Base-by-base conservation (phyloP, 2,113 vertebrate species). In the Onychostruthus taczanowskii region DNA sequence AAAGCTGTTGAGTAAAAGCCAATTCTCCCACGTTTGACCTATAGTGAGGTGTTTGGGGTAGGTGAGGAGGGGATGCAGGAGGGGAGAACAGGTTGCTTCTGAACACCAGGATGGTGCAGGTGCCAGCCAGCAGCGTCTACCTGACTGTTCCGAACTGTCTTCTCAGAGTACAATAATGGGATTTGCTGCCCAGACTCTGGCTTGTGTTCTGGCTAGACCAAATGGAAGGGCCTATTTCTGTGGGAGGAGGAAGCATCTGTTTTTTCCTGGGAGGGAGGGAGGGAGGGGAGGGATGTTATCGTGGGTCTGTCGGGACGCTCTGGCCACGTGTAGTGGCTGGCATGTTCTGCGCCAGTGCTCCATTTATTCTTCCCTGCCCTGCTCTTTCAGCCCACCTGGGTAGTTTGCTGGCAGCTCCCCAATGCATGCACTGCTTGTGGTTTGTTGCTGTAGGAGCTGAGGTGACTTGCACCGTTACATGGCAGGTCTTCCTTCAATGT, bases 371-470 rank as follows among this genome's bases (percentile, higher is more conserved):
- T 35, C 27, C 24, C 31, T 49, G 37, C 2, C 0, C 66, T 53
- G 20, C 26, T 72, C 23, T 53, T 75, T 31, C 30, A 83, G 24
- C 33, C 30, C 26, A 39, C 3, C 19, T 3, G 5, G 68, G 27
- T 5, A 14, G 4, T 31, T 84, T 1, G 2, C 35, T 18, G 4
- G 8, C 3, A 2, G 31, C 13, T 91, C 44, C 26, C 18, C 69
- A 23, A 17, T 1, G 6, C 59, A 11, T 0, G 0, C 1, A 2
- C 31, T 2, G 2, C 62, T 50, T 53, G 13, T 68, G 46, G 16
- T 52, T 80, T 62, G 10, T 49, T 81, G 59, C 62, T 76, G 77
- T 33, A 13, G 61, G 35, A 82, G 30, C 72, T 67, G 64, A 70
- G 30, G 10, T 27, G n/a, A 14, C 82, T 86, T 33, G 7, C 4